Evolutionary conservation across 2,113 vertebrate genomes (phyloP), one percentile per base, ranked within the genome.

Genomic region (Xyliphius kryptos): DNA sequence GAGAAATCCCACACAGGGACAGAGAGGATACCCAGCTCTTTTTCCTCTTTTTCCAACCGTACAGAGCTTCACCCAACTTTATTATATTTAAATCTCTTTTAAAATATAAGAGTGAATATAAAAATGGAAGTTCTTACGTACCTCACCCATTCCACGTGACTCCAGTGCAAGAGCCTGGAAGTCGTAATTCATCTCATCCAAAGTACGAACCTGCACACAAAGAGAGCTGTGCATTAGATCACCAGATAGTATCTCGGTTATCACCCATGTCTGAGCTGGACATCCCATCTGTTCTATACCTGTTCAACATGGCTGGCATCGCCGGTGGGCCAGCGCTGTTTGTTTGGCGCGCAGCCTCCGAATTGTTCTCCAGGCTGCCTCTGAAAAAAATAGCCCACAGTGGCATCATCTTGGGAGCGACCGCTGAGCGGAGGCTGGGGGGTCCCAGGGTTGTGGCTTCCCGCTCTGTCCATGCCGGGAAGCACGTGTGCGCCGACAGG

Each of bases 101-200:
- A n/a, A 32, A 32, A 32, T 32, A 32, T n/a, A 32, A 5, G 26
- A 5, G 4, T 32, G 7, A 8, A 63, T 14, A 9, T 63, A 15
- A 20, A 22, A 20, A 22, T 6, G 36, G 10, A 60, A 49, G 13
- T 8, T 21, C 21, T 3, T 17, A 84, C 83, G 88, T 88, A 98
- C 95, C 90, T 98, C 95, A 83, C 95, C 93, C 91, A 98, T 97
- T 81, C 95, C 93, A 83, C 94, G 92, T 22, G 94, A 94, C 85
- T 98, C 95, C 89, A 98, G 85, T 79, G 95, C 93, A 79, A 98
- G 91, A 74, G 95, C 95, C 87, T 98, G 95, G 88, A 98, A 98
- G 79, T 94, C 93, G 82, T 98, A 95, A 86, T 98, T 98, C 95
- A 97, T 95, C 82, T 97, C 95, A 91, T 98, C 95, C 76, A 89